These are phyloP conservation scores for Basileuterus tristriatus DNA, from an alignment of 2,797 vertebrate species.

Conservation along the genomic window DNA sequence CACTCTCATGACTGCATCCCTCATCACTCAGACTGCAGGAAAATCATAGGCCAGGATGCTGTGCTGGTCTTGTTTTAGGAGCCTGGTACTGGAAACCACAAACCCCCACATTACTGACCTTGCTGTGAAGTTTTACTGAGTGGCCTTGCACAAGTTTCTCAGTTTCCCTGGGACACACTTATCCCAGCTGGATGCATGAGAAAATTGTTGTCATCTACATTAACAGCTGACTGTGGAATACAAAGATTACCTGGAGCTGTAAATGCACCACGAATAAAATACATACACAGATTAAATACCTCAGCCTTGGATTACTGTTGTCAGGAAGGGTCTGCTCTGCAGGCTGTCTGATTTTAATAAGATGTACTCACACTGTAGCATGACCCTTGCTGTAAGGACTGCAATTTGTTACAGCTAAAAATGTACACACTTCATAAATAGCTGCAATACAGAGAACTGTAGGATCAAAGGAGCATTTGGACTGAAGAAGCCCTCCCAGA, in stretches of 20 bases:
- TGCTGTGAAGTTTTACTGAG: neutral
- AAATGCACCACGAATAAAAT: neutral
- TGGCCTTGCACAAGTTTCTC: neutral
- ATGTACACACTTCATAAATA: neutral
- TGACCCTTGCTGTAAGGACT: neutral
- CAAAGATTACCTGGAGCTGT: neutral
- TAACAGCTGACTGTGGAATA: neutral
- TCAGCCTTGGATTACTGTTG: neutral
- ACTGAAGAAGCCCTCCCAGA: neutral
- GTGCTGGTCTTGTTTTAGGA: neutral
- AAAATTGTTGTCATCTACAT: neutral
- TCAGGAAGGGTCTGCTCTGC: neutral
- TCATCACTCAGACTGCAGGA: neutral
- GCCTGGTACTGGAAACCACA: neutral
- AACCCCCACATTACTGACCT: neutral
- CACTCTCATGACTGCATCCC: neutral
- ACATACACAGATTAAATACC: rapidly evolving
- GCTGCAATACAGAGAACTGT: neutral
- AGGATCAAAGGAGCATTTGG: neutral
- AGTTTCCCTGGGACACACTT: neutral
- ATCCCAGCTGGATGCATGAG: neutral
- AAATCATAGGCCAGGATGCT: neutral
- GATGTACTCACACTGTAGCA: neutral
- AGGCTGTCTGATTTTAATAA: neutral
- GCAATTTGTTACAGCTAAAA: neutral